Base-by-base conservation (phyloP, 2,888 invertebrate species). In the Noctuana brunneofusca region DNA sequence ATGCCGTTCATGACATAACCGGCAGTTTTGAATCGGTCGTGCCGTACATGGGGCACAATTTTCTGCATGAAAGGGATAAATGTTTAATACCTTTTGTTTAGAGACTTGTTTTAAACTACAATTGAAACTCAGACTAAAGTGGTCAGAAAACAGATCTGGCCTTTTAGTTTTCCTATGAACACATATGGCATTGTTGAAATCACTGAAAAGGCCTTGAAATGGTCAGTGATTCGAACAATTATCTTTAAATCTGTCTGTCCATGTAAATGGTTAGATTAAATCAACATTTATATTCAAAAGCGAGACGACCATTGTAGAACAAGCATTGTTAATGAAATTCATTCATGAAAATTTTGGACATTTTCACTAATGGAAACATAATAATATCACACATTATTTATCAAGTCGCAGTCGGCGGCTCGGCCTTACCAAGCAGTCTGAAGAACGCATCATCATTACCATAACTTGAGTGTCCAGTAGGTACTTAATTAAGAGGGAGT, bases 371-470 rank as follows among this genome's bases (percentile, higher is more conserved):
- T n/a, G n/a, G n/a, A n/a, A n/a, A n/a, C n/a, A n/a, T n/a, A n/a
- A n/a, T n/a, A n/a, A 43, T 38, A 22, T 32, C 20, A 16, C 18
- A 50, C 12, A 41, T 20, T 4, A 35, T 30, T 6, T 41, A 27
- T 52, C 59, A 41, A 53, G 22, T 53, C 12, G 11, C 35, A 43
- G 20, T 53, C 41, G 59, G 18, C 53, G 27, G 16, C 30, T 50
- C 27, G 27, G 16, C n/a, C 30, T 48, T 30, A 50, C 6, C 9
- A 16, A 38, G 30, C 35, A 50, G 52, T 46, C 57, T 60, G 53
- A 67, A 70, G 71, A 71, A 66, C 58, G 70, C 68, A 73, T 66
- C 56, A 62, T 65, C 65, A 68, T 72, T 71, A 72, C 67, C 68
- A 68, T 71, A 68, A 66, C 64, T 65, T 63, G 66, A 64, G 64